Percentiles rank a stretch among this genome's conserved stretches.
Conservation (phyloP, 2,113 vertebrate species). For the Sus scrofa region T2T-Sscrofa CM000817.6:151049501-151050000, state of each 20-base stretch:
- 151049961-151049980: not conserved
- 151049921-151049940: not conserved
- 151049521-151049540: conserved; percentile 24
- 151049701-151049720: not conserved
- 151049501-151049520: not conserved
- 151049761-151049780: not conserved
- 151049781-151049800: not conserved
- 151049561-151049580: not conserved
- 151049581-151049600: not conserved
- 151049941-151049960: not conserved
- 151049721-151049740: not conserved
- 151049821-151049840: not conserved
- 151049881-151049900: not conserved
- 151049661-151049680: not conserved
- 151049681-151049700: not conserved
- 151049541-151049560: not conserved
- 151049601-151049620: not conserved
- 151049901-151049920: not conserved
- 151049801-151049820: not conserved
- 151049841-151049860: not conserved
- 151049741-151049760: not conserved
- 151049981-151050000: not conserved
- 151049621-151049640: not conserved
- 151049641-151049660: not conserved
- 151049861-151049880: not conserved